Evolutionary conservation across 2,113 vertebrate species (phyloP), one percentile per base, ranked within the genome.

Genomic region (Silurus asotus): DNA sequence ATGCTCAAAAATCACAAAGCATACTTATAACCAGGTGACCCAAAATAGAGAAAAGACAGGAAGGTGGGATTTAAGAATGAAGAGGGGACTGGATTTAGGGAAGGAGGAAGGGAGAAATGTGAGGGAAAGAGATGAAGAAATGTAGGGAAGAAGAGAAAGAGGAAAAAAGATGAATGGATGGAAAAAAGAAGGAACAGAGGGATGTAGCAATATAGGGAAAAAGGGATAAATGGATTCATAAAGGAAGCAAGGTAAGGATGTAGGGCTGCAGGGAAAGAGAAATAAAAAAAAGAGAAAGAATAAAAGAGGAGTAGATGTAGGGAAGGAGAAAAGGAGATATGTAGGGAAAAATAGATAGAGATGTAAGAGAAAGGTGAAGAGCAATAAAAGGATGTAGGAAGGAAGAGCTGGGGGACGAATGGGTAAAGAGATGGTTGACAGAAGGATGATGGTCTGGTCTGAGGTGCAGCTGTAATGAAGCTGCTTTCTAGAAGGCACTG

Each of bases 381-480:
- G 28, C 28, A 37, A 37, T 37, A 37, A 37, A 37, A 2, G 28
- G 28, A 37, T 37, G 28, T 37, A 37, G 37, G 8, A 48, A 10
- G 37, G 8, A 20, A 19, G 10, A 4, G 19, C 28, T 4, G 14
- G 6, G 25, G 10, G n/a, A 25, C 25, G 64, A 13, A 28, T 4
- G 11, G 25, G 37, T 5, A 5, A 14, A 67, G 4, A 2, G 61
- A 62, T 8, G 20, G 13, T 37, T 13, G 25, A 14, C 28, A 67
- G 3, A 69, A 2, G 13, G 17, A 48, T 45, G 7, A 0, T 10
- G 14, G 15, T 49, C 10, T 61, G 59, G 79, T 19, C 37, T 23
- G 79, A 81, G 28, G 28, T 81, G 79, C 37, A 64, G 79, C 79
- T 51, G 59, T 81, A 81, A 81, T 64, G 59, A 81, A 64, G 58